These are phyloP conservation scores for Epirrhoe tristata DNA, from an alignment of 2,888 invertebrate species.

Conservation along the genomic window DNA sequence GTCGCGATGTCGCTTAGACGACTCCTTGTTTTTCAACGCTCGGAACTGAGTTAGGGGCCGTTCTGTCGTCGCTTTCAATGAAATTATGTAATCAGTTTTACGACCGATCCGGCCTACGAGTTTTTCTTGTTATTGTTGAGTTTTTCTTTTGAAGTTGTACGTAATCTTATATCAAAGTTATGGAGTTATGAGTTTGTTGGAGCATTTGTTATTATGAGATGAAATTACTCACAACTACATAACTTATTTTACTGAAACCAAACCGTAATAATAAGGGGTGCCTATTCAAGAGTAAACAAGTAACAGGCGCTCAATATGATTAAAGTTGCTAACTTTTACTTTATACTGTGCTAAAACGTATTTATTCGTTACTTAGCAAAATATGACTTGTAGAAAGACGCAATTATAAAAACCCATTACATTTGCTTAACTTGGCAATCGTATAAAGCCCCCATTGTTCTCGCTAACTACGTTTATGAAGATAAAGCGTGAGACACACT, in stretches of 20 bases:
- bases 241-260: slow-evolving; percentile 1
- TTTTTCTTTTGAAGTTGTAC: slow-evolving; percentile 51
- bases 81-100: slow-evolving; percentile 81
- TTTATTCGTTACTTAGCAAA: slow-evolving; percentile 14
- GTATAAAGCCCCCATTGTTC: slow-evolving; percentile 34
- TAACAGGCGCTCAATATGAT: not conserved
- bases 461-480: slow-evolving; percentile 38
- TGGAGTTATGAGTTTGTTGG: slow-evolving; percentile 24
- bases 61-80: slow-evolving; percentile 77
- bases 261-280: not conserved
- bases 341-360: not conserved
- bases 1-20: slow-evolving; percentile 68
- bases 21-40: slow-evolving; percentile 75
- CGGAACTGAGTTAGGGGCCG: slow-evolving; percentile 71
- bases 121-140: slow-evolving; percentile 62
- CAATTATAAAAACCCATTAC: slow-evolving; percentile 33
- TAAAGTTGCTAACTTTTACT: not conserved
- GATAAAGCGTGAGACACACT: slow-evolving; percentile 48
- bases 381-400: slow-evolving; percentile 13
- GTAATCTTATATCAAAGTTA: slow-evolving; percentile 36
- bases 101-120: slow-evolving; percentile 70
- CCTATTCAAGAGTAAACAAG: not conserved
- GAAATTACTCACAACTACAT: slow-evolving; percentile 19
- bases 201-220: slow-evolving; percentile 28
- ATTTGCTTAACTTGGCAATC: slow-evolving; percentile 35